Conservation (phyloP, 2,113 vertebrate genomes). For the Arothron firmamentum region DNA sequence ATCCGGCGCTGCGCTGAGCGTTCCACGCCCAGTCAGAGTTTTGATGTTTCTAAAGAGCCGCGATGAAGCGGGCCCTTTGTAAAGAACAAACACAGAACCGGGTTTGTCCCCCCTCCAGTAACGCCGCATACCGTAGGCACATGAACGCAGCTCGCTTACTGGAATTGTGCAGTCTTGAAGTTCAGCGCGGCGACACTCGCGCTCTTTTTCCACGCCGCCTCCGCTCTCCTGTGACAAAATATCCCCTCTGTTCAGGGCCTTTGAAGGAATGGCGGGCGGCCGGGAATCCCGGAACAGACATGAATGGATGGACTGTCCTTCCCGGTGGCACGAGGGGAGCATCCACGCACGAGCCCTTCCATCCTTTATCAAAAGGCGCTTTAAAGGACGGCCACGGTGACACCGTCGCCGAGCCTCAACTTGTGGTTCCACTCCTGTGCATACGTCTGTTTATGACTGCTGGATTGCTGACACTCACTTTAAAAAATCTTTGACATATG, state of each 20-base stretch:
- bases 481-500: too few species aligned
- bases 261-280: slow-evolving; percentile 40
- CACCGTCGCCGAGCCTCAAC: too few species aligned
- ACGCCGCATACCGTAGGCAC: slow-evolving; percentile 30
- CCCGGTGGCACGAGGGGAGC: slow-evolving; percentile 45
- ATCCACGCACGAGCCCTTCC: slow-evolving; percentile 48
- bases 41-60: slow-evolving; percentile 59
- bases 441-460: too few species aligned
- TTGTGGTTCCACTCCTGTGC: too few species aligned
- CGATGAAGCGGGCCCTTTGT: slow-evolving; percentile 63
- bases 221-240: slow-evolving; percentile 51
- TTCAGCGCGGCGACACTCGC: too few species aligned
- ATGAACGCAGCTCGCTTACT: background rate
- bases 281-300: slow-evolving; percentile 49
- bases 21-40: slow-evolving; percentile 50
- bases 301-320: slow-evolving; percentile 67
- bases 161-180: too few species aligned
- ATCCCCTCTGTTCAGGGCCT: slow-evolving; percentile 62
- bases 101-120: slow-evolving; percentile 56
- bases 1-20: slow-evolving; percentile 41
- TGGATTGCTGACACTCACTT: too few species aligned
- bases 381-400: slow-evolving; percentile 35
- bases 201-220: background rate
- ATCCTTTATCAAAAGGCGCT: slow-evolving; percentile 54
- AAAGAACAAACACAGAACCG: slow-evolving; percentile 47